Base-by-base conservation (phyloP, 1,140 invertebrate genomes). In the Drosophila ambigua region DNA sequence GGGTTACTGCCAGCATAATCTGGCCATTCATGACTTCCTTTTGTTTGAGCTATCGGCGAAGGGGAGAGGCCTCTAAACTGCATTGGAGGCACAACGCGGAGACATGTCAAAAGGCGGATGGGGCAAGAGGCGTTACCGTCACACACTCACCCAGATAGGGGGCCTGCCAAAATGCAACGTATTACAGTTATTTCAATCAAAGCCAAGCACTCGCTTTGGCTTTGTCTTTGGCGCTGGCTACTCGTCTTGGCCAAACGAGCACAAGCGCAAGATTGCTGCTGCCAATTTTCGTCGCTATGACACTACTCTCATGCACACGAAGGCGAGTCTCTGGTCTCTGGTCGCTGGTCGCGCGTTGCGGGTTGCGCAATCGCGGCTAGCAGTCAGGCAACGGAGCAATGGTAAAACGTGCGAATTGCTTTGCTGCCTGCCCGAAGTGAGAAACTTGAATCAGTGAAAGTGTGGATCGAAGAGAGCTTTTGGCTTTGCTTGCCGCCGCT, bases 121-220 rank as follows among this genome's bases (percentile, higher is more conserved):
- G 65, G 51, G 49, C 35, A 39, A 39, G 72, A 45, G 46, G 26
- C 53, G 35, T 35, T 45, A 49, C 23, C 58, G 78, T 83, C 83
- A 83, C 83, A 87, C 83, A 87, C 75, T 87, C 79, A 87, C 83
- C 83, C 79, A 87, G 83, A 87, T 88, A 88, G 65, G 71, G 43
- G 68, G 64, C 50, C 54, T 77, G 75, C 66, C 75, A 79, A 82
- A 87, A 75, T 87, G 82, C 82, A 87, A 75, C 82, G 74, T 85
- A 85, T 87, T 85, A 85, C 82, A 85, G 82, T 85, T 85, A 85
- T 68, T 85, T 85, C 78, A 87, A 85, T 85, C 81, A 88, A 81
- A 77, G 58, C 60, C 20, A 11, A 35, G 31, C 31, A 35, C 9
- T 35, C 31, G 31, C 31, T 35, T 35, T 35, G 31, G 31, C 31